phyloP scores from a whole-genome alignment of 2,888 invertebrate species.

The Mesodorylaimus sp. region DNA sequence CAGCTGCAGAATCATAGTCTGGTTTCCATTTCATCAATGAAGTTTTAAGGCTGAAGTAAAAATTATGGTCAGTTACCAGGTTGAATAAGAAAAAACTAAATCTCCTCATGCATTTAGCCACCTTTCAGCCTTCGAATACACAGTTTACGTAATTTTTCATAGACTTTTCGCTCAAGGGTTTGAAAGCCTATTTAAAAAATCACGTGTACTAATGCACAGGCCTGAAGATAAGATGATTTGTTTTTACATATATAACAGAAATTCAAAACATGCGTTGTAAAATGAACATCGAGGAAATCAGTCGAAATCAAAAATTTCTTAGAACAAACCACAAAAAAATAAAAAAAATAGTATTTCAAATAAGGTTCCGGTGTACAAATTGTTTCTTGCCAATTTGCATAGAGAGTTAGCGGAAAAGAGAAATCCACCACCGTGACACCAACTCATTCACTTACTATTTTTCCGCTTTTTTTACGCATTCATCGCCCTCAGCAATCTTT shows the following conservation, averaged over 20 bases:
- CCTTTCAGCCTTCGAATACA: too few relatives aligned
- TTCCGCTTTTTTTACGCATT: constrained; percentile 21
- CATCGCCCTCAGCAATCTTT: constrained; percentile 20
- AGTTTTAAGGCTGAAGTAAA: constrained; percentile 55
- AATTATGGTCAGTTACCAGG: too few relatives aligned
- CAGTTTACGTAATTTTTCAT: too few relatives aligned
- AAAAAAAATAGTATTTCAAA: not conserved
- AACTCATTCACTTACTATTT: constrained; percentile 24
- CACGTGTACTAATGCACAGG: not conserved
- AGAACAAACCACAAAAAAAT: not conserved
- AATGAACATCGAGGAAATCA: not conserved
- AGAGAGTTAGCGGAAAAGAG: too few relatives aligned
- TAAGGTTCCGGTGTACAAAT: not conserved
- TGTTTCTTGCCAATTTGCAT: too few relatives aligned
- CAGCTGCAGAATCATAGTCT: constrained; percentile 79
- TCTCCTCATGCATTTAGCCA: too few relatives aligned
- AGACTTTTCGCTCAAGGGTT: too few relatives aligned
- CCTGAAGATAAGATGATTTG: not conserved
- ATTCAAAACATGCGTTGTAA: not conserved
- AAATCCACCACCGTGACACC: too few relatives aligned
- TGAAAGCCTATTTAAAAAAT: too few relatives aligned
- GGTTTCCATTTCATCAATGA: constrained; percentile 79
- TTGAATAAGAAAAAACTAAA: too few relatives aligned
- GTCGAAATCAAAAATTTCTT: not conserved
- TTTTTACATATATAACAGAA: not conserved